A percentile compares a stretch with the other conserved stretches of the same genome.
phyloP scores from a whole-genome alignment of 1,140 invertebrate species.

The Eupeodes corollae region DNA sequence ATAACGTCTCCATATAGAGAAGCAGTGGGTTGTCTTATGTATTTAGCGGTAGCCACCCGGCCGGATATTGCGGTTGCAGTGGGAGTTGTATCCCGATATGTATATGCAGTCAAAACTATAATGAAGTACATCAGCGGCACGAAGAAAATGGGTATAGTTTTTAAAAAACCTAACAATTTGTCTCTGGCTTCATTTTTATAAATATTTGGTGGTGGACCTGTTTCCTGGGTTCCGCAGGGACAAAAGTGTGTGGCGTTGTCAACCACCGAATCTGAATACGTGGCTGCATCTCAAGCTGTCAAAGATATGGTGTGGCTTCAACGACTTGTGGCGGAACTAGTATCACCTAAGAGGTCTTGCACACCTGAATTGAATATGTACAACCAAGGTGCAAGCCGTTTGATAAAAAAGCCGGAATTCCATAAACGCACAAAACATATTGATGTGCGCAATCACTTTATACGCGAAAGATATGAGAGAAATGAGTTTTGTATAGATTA shows the following conservation, averaged over 20 bases:
- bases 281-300: conserved; percentile 19
- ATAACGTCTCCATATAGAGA: conserved; percentile 22
- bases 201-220: conserved; percentile 16
- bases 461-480: not conserved
- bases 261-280: conserved; percentile 38
- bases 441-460: conserved; percentile 1
- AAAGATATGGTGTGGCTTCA: conserved; percentile 24
- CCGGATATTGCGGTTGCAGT: conserved; percentile 34
- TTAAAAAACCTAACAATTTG: conserved; percentile 14
- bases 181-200: conserved; percentile 19
- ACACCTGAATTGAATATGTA: not conserved
- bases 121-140: conserved; percentile 20
- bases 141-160: not conserved
- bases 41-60: conserved; percentile 24
- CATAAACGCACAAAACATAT: conserved; percentile 5
- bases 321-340: conserved; percentile 10
- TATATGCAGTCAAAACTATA: conserved; percentile 11
- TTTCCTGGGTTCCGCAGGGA: conserved; percentile 30
- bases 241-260: conserved; percentile 28
- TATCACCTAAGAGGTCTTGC: too few species aligned
- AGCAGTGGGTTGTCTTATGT: conserved; percentile 34
- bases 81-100: conserved; percentile 14
- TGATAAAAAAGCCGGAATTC: conserved; percentile 2
- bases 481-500: conserved; percentile 2
- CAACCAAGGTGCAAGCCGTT: not conserved